phyloP scores from a whole-genome alignment of 2,888 invertebrate genomes.

The Cryptus viduatorius region DNA sequence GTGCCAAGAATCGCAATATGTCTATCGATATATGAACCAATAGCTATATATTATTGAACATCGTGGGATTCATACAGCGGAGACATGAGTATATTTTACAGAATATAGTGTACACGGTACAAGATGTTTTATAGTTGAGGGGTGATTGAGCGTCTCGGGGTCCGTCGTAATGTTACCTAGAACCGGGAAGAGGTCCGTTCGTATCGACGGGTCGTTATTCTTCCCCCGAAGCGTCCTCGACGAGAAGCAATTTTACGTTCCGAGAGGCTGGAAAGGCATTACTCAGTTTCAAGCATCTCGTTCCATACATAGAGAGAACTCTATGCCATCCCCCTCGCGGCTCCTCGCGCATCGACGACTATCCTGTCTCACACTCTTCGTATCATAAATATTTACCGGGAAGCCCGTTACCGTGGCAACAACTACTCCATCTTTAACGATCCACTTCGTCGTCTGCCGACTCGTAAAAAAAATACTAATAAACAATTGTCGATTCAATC shows the following conservation, averaged over 20 bases:
- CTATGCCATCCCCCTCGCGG: not conserved
- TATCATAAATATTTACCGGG: slow-evolving; percentile 40
- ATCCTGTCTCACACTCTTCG: not conserved
- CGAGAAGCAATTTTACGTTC: slow-evolving; percentile 58
- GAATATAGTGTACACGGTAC: slow-evolving; percentile 23
- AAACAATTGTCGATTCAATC: not conserved
- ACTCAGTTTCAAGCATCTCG: slow-evolving; percentile 50
- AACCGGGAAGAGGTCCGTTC: slow-evolving; percentile 39
- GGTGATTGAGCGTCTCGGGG: slow-evolving; percentile 43
- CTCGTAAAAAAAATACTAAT: not conserved
- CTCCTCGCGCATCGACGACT: not conserved
- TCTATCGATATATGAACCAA: not conserved
- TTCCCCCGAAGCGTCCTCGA: slow-evolving; percentile 40
- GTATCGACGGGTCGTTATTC: slow-evolving; percentile 54
- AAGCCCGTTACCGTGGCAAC: not conserved
- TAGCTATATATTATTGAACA: not conserved
- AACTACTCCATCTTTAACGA: slow-evolving; percentile 10
- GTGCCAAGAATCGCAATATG: not conserved
- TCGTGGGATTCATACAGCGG: slow-evolving; percentile 9
- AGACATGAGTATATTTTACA: slow-evolving; percentile 5
- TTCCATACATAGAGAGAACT: slow-evolving; percentile 12
- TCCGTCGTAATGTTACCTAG: slow-evolving; percentile 40
- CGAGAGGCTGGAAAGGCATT: slow-evolving; percentile 40
- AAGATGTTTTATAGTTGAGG: slow-evolving; percentile 31
- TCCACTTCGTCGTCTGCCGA: not conserved